A percentile compares a stretch with the other conserved stretches of the same genome.
Conservation (phyloP, 2,113 vertebrate genomes). For the Salminus brasiliensis region DNA sequence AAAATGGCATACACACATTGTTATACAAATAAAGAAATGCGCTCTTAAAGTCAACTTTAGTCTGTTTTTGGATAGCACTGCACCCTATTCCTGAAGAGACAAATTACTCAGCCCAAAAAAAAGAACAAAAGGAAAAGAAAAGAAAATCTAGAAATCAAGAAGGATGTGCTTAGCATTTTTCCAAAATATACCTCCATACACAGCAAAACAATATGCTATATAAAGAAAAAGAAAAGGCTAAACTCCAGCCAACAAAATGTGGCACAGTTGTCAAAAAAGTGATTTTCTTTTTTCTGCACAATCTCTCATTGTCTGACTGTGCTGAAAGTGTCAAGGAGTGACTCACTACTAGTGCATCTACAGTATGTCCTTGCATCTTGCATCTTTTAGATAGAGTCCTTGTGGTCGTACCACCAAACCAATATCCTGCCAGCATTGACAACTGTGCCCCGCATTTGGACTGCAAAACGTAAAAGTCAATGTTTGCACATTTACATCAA, state of each 20-base stretch:
- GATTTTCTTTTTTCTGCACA: background rate
- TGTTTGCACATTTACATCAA: slow-evolving; percentile 33
- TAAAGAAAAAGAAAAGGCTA: slow-evolving; percentile 40
- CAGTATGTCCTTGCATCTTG: slow-evolving; percentile 10
- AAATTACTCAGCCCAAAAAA: slow-evolving; percentile 70
- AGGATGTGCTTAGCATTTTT: slow-evolving; percentile 59
- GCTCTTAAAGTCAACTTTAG: slow-evolving; percentile 81
- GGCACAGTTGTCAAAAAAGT: slow-evolving; percentile 53
- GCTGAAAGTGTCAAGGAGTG: background rate
- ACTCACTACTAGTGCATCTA: background rate
- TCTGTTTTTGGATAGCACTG: slow-evolving; percentile 71
- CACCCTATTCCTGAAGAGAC: slow-evolving; percentile 66
- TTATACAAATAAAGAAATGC: slow-evolving; percentile 78
- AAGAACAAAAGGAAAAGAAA: slow-evolving; percentile 22
- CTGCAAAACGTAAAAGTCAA: slow-evolving; percentile 40
- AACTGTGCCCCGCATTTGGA: slow-evolving; percentile 51
- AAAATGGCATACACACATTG: slow-evolving; percentile 75
- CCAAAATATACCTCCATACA: slow-evolving; percentile 45
- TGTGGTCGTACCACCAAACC: background rate
- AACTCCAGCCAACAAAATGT: slow-evolving; percentile 44
- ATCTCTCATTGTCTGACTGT: background rate
- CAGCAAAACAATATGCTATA: slow-evolving; percentile 50
- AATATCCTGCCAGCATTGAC: slow-evolving; percentile 37
- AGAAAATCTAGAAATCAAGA: slow-evolving; percentile 55
- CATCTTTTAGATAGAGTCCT: slow-evolving; percentile 8